Conservation (phyloP, 1,140 invertebrate genomes). For the Helicoverpa zea region DNA sequence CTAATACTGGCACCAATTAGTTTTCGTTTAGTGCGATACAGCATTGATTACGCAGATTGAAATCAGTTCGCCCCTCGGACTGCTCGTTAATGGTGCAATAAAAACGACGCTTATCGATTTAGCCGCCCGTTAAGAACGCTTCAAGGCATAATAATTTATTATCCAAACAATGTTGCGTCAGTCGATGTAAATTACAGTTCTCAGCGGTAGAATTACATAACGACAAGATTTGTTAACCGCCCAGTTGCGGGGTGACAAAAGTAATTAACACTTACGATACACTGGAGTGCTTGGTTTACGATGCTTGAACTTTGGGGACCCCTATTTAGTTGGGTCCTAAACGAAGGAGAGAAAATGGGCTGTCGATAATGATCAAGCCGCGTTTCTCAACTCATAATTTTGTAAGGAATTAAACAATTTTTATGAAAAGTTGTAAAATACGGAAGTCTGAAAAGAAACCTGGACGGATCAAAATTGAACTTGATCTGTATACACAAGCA, state of each 20-base stretch:
- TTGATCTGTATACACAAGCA: conserved; percentile 28
- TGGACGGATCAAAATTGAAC: conserved; percentile 9
- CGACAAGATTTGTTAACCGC: conserved; percentile 77
- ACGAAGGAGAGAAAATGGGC: conserved; percentile 67
- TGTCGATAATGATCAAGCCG: conserved; percentile 70
- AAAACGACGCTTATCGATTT: conserved; percentile 83
- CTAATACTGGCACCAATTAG: conserved; percentile 68
- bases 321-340: conserved; percentile 57
- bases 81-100: conserved; percentile 84
- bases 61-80: conserved; percentile 76
- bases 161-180: conserved; percentile 74
- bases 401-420: conserved; percentile 20
- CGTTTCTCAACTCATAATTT: conserved; percentile 67
- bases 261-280: conserved; percentile 84
- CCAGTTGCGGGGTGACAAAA: conserved; percentile 78
- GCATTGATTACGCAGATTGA: conserved; percentile 83
- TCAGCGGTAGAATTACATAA: conserved; percentile 72
- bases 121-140: conserved; percentile 77
- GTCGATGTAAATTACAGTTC: conserved; percentile 74
- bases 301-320: conserved; percentile 66
- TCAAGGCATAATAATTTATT: conserved; percentile 79
- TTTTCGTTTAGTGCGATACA: conserved; percentile 67
- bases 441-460: no score
- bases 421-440: no score
- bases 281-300: conserved; percentile 75